Percentiles rank a stretch among this genome's conserved stretches.
These are phyloP conservation scores for Schizaphis graminum DNA, from an alignment of 2,888 invertebrate genomes.

Conservation along the genomic window DNA sequence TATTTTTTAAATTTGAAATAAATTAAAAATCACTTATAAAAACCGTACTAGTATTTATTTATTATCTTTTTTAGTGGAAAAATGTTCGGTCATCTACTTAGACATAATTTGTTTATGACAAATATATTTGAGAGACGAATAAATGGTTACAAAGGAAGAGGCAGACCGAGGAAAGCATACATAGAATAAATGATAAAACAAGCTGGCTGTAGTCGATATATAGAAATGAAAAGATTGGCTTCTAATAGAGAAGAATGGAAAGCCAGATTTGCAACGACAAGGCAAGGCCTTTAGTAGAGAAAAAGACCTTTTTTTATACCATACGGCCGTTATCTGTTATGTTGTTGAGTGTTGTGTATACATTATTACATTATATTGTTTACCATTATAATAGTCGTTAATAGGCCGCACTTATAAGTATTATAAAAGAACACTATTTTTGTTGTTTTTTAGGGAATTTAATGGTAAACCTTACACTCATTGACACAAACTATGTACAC, in stretches of 20 bases:
- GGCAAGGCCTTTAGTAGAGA: too few species aligned
- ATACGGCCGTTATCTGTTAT: background rate
- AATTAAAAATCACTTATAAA: background rate
- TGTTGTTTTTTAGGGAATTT: background rate
- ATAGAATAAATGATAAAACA: too few species aligned
- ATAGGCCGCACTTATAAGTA: background rate
- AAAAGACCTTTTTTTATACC: background rate
- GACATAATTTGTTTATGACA: too few species aligned
- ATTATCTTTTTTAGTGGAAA: background rate
- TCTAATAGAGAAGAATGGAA: too few species aligned
- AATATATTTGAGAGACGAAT: too few species aligned
- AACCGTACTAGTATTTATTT: background rate
- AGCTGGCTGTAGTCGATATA: too few species aligned
- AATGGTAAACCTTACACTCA: background rate
- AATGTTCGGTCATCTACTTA: too few species aligned
- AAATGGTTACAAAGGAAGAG: too few species aligned
- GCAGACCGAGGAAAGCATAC: too few species aligned
- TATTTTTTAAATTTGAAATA: too few species aligned
- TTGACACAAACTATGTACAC: background rate
- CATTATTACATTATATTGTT: background rate
- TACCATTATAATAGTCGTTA: background rate
- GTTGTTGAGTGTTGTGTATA: background rate
- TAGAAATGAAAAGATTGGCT: too few species aligned
- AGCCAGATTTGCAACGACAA: too few species aligned
- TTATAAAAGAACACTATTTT: background rate